These are phyloP conservation scores for Sialia sialis DNA, from an alignment of 2,113 vertebrate species.

Conservation along the genomic window DNA sequence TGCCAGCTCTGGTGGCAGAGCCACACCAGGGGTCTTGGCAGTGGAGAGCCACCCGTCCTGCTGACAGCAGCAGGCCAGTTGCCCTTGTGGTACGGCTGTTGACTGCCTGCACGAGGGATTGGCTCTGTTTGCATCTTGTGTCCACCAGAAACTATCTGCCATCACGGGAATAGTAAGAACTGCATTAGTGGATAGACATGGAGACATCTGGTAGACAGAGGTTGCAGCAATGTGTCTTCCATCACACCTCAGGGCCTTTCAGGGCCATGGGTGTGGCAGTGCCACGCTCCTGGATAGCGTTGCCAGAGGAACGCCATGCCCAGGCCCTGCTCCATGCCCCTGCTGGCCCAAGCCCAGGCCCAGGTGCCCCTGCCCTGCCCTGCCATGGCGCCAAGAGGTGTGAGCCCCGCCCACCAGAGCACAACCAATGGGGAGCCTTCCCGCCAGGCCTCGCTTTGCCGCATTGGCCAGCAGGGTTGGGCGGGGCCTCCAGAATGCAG, in stretches of 20 bases:
- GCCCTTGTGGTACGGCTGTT: fast-evolving
- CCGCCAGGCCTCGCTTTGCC: background rate
- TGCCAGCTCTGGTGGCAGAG: fast-evolving
- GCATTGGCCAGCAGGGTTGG: slow-evolving; percentile 25
- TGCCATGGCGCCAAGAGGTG: fast-evolving
- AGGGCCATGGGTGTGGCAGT: fast-evolving
- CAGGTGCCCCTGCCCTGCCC: fast-evolving
- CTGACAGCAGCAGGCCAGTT: fast-evolving
- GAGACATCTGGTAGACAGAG: fast-evolving
- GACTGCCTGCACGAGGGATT: fast-evolving
- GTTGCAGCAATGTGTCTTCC: too few relatives aligned
- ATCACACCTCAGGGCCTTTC: fast-evolving
- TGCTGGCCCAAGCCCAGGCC: background rate
- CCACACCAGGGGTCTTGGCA: fast-evolving
- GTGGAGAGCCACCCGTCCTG: background rate
- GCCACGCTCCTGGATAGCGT: fast-evolving
- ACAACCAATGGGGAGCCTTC: slow-evolving; percentile 11
- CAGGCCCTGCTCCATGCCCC: fast-evolving
- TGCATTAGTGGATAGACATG: fast-evolving
- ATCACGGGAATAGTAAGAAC: background rate
- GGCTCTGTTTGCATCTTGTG: background rate
- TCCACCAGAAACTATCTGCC: background rate
- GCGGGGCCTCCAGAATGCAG: background rate
- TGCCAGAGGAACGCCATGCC: fast-evolving
- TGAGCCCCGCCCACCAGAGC: background rate